Base-by-base conservation (phyloP, 2,888 invertebrate species). In the Drosophila mettleri region DNA sequence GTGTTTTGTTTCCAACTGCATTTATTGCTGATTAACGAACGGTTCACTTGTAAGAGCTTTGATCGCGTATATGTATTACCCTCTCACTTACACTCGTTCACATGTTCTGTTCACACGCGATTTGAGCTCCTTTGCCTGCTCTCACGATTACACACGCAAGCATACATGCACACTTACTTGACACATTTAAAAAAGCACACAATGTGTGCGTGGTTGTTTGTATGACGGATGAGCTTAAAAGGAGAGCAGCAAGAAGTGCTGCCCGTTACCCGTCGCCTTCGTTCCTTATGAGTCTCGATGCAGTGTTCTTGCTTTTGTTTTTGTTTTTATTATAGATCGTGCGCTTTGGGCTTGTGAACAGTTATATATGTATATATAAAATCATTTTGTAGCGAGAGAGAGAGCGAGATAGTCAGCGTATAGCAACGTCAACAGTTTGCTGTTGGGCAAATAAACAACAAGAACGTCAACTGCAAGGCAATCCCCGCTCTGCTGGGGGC, bases 381-480 rank as follows among this genome's bases (percentile, higher is more conserved):
- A 76, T 54, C 52, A 51, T 55, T 72, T 64, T 45, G 63, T 65
- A 52, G 27, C 10, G 24, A 5, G 16, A 45, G 51, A 53, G 60
- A 43, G 73, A 43, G 46, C 36, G 55, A 48, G 73, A 43, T 60
- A 34, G 24, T 12, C 43, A 45, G 29, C 43, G 65, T 85, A 73
- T 80, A 66, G 84, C 86, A 84, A 83, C 83, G 88, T 84, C 83
- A 88, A 88, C 80, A 76, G 79, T 70, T 85, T 73, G 70, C 69
- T 70, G 65, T 68, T 79, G 67, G 57, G 54, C 71, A 80, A 83
- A 84, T 83, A 86, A 86, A 71, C 69, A 74, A 76, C 72, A 67
- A 57, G 51, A 57, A 67, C 51, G 45, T 66, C 41, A 73, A 73
- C 24, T 24, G 60, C 61, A 64, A 62, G 65, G 63, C 69, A 62